A percentile compares a stretch with the other conserved stretches of the same genome.
These are phyloP conservation scores for Leptopilina myrica DNA, from an alignment of 2,888 invertebrate species.

Conservation along the genomic window DNA sequence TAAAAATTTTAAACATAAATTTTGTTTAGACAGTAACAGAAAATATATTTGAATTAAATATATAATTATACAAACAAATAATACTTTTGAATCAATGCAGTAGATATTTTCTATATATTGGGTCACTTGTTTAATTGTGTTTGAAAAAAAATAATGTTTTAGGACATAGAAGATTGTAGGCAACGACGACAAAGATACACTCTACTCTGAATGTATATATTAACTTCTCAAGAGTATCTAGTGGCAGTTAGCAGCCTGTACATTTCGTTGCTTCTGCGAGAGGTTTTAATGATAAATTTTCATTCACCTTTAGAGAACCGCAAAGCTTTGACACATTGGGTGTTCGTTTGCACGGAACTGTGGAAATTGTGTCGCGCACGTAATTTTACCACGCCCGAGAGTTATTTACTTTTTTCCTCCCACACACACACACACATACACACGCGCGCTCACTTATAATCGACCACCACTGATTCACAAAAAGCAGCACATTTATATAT, in stretches of 20 bases:
- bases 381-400: constrained; percentile 28
- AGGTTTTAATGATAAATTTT: constrained; percentile 37
- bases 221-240: constrained; percentile 16
- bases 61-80: too few relatives aligned
- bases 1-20: too few relatives aligned
- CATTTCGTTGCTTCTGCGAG: constrained; percentile 20
- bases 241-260: constrained; percentile 9
- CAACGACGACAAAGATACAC: not conserved
- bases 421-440: not conserved
- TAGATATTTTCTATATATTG: too few relatives aligned
- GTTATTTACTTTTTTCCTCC: constrained; percentile 23
- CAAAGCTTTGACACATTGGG: constrained; percentile 36
- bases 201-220: constrained; percentile 11
- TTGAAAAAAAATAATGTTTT: too few relatives aligned
- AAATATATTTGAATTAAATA: too few relatives aligned
- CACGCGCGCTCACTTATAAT: not conserved
- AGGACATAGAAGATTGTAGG: too few relatives aligned
- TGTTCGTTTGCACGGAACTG: constrained; percentile 34
- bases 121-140: not conserved
- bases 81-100: too few relatives aligned
- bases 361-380: constrained; percentile 35
- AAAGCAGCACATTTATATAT: not conserved
- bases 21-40: too few relatives aligned
- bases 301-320: constrained; percentile 3
- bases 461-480: not conserved